These are phyloP conservation scores for Sinhomidia bicolor DNA, from an alignment of 2,888 invertebrate genomes.

Conservation along the genomic window DNA sequence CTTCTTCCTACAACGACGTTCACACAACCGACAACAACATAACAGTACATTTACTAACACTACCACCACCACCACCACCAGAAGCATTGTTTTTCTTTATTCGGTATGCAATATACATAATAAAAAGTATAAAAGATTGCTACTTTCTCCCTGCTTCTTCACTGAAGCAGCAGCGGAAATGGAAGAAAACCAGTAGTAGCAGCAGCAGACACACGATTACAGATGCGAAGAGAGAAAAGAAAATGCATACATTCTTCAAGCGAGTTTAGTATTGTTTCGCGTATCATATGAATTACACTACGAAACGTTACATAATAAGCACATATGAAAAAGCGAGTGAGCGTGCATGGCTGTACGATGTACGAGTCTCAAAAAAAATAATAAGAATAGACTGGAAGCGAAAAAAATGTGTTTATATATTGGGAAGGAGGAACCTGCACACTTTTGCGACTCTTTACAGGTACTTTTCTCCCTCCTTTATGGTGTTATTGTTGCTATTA, in stretches of 20 bases:
- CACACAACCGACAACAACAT: background rate
- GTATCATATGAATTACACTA: slow-evolving; percentile 10
- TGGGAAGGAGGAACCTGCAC: background rate
- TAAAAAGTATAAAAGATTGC: background rate
- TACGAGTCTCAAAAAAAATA: background rate
- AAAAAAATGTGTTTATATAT: background rate
- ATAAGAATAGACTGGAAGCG: background rate
- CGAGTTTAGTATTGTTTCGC: background rate
- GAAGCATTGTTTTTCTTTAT: background rate
- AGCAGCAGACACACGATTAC: background rate
- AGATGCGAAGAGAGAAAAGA: background rate
- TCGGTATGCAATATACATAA: background rate
- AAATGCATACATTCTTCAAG: background rate
- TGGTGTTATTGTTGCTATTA: background rate
- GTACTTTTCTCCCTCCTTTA: background rate
- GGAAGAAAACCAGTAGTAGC: background rate
- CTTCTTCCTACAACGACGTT: too few relatives aligned
- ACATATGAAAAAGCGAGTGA: too few relatives aligned
- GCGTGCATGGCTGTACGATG: background rate
- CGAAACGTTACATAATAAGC: too few relatives aligned
- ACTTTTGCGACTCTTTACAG: background rate
- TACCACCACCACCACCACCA: background rate
- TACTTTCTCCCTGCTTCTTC: too few relatives aligned
- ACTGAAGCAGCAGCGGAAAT: background rate
- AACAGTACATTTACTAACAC: background rate